Conservation (phyloP, 2,113 vertebrate genomes). For the Ellobius talpinus region DNA sequence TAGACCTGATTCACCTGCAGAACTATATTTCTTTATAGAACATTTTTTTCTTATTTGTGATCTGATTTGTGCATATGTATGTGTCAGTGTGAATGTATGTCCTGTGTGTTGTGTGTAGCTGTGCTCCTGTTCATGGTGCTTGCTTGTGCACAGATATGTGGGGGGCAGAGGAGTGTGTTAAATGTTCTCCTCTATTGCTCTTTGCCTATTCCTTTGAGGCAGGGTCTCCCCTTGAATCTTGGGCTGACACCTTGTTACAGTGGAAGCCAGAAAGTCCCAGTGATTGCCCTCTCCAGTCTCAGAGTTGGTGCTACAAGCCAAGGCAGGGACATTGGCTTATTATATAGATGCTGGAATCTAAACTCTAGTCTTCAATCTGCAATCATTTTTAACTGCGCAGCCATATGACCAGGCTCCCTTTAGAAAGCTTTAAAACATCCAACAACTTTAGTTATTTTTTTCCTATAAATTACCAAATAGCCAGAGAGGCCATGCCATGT, state of each 20-base stretch:
- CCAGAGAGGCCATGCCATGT: background rate
- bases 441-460: background rate
- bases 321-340: background rate
- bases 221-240: background rate
- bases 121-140: no score
- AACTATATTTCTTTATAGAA: background rate
- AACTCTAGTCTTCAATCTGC: background rate
- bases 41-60: background rate
- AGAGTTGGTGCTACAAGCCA: background rate
- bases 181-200: background rate
- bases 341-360: background rate
- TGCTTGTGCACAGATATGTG: background rate
- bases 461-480: conserved; percentile 38
- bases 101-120: background rate
- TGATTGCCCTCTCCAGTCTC: background rate
- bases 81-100: background rate
- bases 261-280: background rate
- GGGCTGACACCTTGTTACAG: background rate
- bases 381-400: background rate
- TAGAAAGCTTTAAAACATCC: background rate
- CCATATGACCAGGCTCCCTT: background rate
- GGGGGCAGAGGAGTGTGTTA: background rate
- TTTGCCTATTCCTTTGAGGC: background rate
- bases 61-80: background rate
- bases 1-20: background rate